Evolutionary conservation across 2,113 vertebrate genomes (phyloP).

Genomic region (Nyctereutes procyonoides): DNA sequence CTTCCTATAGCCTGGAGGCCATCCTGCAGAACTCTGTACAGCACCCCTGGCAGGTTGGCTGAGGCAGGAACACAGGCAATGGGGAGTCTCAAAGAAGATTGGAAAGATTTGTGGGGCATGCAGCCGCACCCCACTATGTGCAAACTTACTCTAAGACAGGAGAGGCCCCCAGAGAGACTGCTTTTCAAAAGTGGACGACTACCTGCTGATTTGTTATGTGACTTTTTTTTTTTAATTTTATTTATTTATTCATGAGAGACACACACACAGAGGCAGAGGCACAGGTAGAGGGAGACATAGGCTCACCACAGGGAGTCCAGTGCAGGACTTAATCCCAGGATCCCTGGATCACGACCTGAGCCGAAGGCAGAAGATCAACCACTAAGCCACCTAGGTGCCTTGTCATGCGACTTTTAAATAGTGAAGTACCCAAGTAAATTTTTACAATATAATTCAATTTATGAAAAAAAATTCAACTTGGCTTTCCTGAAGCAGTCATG

Average conservation of each 20-base stretch:
- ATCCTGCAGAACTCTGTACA: not conserved
- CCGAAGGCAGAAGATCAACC: too few relatives aligned
- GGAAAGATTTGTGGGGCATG: not conserved
- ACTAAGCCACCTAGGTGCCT: too few relatives aligned
- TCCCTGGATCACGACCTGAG: too few relatives aligned
- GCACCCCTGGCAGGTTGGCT: conserved; percentile 2
- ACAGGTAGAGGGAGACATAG: too few relatives aligned
- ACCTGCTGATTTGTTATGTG: not conserved
- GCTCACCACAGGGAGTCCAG: too few relatives aligned
- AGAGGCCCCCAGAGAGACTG: not conserved
- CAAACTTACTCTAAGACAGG: not conserved
- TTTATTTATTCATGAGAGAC: too few relatives aligned
- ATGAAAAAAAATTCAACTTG: not conserved
- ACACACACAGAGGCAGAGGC: too few relatives aligned
- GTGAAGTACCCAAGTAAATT: not conserved
- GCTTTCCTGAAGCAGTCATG: conserved; percentile 10
- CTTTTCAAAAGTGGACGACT: not conserved
- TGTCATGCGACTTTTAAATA: not conserved
- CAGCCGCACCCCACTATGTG: accelerated
- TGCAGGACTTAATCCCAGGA: too few relatives aligned
- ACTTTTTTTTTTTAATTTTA: not conserved
- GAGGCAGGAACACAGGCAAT: not conserved
- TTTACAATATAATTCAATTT: not conserved
- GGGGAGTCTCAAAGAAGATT: conserved; percentile 20
- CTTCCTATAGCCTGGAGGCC: conserved; percentile 2